Evolutionary conservation across 2,797 vertebrate genomes (phyloP), one percentile per base, ranked within the genome.

Genomic region (Stomatorhinus walkeri): DNA sequence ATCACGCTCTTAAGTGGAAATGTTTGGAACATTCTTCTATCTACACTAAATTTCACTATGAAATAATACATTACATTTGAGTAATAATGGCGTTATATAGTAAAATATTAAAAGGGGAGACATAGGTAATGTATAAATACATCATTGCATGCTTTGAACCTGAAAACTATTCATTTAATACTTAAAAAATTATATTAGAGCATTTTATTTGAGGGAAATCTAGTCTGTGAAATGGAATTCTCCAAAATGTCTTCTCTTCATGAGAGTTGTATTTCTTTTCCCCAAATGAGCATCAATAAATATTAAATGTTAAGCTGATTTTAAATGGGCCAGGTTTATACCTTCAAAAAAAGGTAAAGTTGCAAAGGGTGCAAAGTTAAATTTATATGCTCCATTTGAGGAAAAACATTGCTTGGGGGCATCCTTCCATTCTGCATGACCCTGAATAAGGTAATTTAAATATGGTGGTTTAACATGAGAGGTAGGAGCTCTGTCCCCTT

Each of bases 361-460:
- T 79, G 36, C 32, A 43, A 79, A 79, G 72, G 72, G 72, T 79
- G 72, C 32, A 79, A 79, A 79, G 72, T 79, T 79, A 46, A 79
- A 79, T 79, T 79, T 79, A 46, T 79, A 43, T 79, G 19, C 72
- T 79, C 72, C 40, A 46, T 79, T 79, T 79, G 72, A 79, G 72
- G 40, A 79, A 79, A 79, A 43, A 9, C 36, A n/a, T 79, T 46
- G 72, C 72, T 79, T 43, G 72, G 40, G 72, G 72, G 32, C 16
- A 79, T 79, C 19, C 16, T 46, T 79, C 72, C 14, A 46, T 79
- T 79, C 19, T 79, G 72, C 40, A 79, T 79, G 72, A 46, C 72
- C 72, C 72, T 46, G 19, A 79, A 79, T 79, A 79, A 79, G 7
- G 36, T 79, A 79, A 79, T 79, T 79, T 79, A 79, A 79, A 79